phyloP scores from a whole-genome alignment of 2,888 invertebrate species.

The Andrena flavipes region DNA sequence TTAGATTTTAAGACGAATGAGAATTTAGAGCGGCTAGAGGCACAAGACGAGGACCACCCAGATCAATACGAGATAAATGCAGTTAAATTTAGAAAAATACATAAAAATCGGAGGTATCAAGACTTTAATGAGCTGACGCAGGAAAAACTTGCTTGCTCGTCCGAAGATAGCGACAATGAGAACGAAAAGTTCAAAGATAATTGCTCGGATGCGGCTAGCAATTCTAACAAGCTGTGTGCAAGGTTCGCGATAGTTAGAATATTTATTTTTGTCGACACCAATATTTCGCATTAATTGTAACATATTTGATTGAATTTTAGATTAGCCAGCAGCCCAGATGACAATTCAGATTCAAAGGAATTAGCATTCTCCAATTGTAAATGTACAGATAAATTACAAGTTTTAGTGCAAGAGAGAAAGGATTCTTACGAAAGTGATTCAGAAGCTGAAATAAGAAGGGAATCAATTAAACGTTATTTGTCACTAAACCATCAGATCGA shows the following conservation, averaged over 20 bases:
- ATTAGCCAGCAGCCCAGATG: constrained; percentile 62
- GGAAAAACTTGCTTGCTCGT: constrained; percentile 68
- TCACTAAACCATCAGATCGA: constrained; percentile 24
- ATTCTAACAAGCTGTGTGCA: constrained; percentile 76
- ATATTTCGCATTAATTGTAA: not conserved
- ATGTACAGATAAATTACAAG: constrained; percentile 31
- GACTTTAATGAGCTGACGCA: constrained; percentile 64
- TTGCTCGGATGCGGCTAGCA: constrained; percentile 45
- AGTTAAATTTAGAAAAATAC: constrained; percentile 51
- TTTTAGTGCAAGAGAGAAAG: constrained; percentile 17
- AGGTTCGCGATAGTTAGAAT: constrained; percentile 71
- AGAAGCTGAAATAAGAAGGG: constrained; percentile 51
- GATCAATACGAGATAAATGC: constrained; percentile 32
- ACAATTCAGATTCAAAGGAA: constrained; percentile 43
- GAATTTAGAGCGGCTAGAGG: constrained; percentile 24
- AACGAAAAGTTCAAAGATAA: constrained; percentile 41
- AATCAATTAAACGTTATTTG: constrained; percentile 28
- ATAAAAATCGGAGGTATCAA: constrained; percentile 48
- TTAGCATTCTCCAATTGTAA: constrained; percentile 33
- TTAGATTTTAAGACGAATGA: constrained; percentile 1
- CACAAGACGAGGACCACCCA: not conserved
- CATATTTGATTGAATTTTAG: constrained; percentile 56
- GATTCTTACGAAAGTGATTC: constrained; percentile 58
- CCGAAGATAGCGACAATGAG: constrained; percentile 67
- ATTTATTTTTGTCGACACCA: constrained; percentile 13